Evolutionary conservation across 2,888 invertebrate genomes (phyloP), one percentile per base, ranked within the genome.

Genomic region (Baccha elongata): DNA sequence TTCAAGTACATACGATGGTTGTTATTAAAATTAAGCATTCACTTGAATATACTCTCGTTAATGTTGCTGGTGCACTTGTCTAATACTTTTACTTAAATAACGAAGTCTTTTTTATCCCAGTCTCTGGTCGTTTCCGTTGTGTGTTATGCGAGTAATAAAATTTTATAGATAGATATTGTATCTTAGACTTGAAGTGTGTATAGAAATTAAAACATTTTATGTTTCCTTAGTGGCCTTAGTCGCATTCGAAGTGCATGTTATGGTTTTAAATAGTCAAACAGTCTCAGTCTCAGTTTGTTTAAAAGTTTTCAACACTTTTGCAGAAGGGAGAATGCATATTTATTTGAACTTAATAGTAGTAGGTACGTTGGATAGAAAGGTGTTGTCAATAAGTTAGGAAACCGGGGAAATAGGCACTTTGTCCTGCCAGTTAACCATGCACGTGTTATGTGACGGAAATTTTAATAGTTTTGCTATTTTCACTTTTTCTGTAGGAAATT

Each of bases 11-110:
- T 52, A 15, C 26, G 32, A 53, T 23, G 40, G 50, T 46, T 46
- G 71, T 64, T 62, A 80, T 80, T 75, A 75, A 75, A 80, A 79
- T 62, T 74, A 68, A 80, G 74, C 73, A 55, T 68, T 80, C 80
- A 68, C 55, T 69, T 69, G 75, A 64, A 68, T 62, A 64, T 37
- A 48, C 37, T 40, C 23, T 74, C 46, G 37, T 68, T 74, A 74
- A 68, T 64, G 44, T 29, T 52, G 23, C 23, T 67, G 53, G 23
- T 35, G 35, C 46, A 50, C 65, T 48, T 32, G 48, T 50, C n/a
- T 11, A 6, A 4, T 4, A 10, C 21, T 23, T 15, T 17, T 6
- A 7, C 37, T 50, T 65, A n/a, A n/a, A n/a, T n/a, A 64, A 64
- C 46, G 13, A 64, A 64, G 62, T 46, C 13, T 62, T 60, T 60